Percentiles rank a stretch among this genome's conserved stretches.
Conservation (phyloP, 2,888 invertebrate genomes). For the Abrostola tripartita region DNA sequence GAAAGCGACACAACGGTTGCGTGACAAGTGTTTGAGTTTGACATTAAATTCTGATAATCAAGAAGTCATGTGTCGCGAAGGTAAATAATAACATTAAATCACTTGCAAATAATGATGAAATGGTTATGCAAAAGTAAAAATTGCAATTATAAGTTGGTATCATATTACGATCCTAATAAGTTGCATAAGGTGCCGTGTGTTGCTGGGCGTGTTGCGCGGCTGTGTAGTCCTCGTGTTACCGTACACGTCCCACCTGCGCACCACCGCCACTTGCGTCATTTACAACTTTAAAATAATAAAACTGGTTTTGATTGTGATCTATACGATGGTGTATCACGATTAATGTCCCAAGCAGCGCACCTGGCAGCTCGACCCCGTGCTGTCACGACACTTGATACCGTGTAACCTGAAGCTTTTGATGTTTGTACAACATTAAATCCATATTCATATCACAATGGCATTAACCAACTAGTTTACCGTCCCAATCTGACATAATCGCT, state of each 20-base stretch:
- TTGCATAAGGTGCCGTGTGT: constrained; percentile 35
- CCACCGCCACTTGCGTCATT: constrained; percentile 86
- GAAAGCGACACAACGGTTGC: constrained; percentile 24
- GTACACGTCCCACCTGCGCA: constrained; percentile 81
- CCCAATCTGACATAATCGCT: constrained; percentile 64
- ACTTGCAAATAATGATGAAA: constrained; percentile 28
- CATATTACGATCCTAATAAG: constrained; percentile 42
- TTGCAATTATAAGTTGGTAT: constrained; percentile 32
- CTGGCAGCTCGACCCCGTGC: constrained; percentile 80
- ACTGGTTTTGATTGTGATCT: constrained; percentile 87
- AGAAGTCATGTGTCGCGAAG: constrained; percentile 15
- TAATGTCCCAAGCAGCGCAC: constrained; percentile 80
- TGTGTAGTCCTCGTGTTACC: constrained; percentile 72
- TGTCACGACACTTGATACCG: constrained; percentile 73
- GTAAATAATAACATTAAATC: constrained; percentile 25
- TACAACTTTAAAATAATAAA: constrained; percentile 88
- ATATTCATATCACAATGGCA: constrained; percentile 71
- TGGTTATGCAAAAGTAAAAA: constrained; percentile 36
- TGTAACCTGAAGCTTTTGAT: constrained; percentile 68
- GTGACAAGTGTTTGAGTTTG: constrained; percentile 9
- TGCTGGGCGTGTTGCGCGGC: constrained; percentile 58
- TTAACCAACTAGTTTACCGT: constrained; percentile 63
- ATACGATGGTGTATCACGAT: constrained; percentile 83
- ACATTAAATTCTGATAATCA: constrained; percentile 27
- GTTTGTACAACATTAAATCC: constrained; percentile 66